These are phyloP conservation scores for Puntigrus tetrazona DNA, from an alignment of 2,113 vertebrate species.

Conservation along the genomic window DNA sequence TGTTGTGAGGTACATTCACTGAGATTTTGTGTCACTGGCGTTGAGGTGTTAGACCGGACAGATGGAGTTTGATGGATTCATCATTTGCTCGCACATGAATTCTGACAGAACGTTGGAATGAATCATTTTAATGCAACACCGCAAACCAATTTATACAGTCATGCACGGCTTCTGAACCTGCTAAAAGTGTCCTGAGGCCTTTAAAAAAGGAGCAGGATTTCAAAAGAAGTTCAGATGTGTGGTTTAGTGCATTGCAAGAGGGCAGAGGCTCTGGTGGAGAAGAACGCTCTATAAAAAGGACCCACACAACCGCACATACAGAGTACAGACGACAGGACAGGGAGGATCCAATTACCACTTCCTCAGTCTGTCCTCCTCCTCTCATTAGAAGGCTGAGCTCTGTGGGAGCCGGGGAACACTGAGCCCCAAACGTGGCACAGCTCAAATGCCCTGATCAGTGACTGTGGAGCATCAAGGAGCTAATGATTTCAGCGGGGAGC, in stretches of 20 bases:
- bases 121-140: constrained; percentile 20
- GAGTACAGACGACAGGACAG: constrained; percentile 37
- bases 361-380: constrained; percentile 41
- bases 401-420: constrained; percentile 24
- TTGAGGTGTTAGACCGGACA: constrained; percentile 32
- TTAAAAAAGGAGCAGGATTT: constrained; percentile 9
- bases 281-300: constrained; percentile 42
- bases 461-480: constrained; percentile 39
- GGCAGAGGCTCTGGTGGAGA: constrained; percentile 35
- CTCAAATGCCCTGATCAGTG: constrained; percentile 40
- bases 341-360: constrained; percentile 50
- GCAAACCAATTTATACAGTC: constrained; percentile 19
- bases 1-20: constrained; percentile 6
- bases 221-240: constrained; percentile 1
- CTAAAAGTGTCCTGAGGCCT: not conserved
- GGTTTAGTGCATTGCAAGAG: constrained; percentile 29
- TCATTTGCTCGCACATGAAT: constrained; percentile 23
- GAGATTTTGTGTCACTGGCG: constrained; percentile 25
- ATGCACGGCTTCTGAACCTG: not conserved
- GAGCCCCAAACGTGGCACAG: constrained; percentile 31
- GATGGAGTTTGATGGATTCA: constrained; percentile 39
- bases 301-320: constrained; percentile 11
- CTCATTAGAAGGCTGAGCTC: constrained; percentile 48
- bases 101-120: constrained; percentile 12
- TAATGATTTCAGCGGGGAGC: constrained; percentile 43